Evolutionary conservation across 2,797 vertebrate genomes (phyloP), one percentile per base, ranked within the genome.

Genomic region (Coilia nasus): DNA sequence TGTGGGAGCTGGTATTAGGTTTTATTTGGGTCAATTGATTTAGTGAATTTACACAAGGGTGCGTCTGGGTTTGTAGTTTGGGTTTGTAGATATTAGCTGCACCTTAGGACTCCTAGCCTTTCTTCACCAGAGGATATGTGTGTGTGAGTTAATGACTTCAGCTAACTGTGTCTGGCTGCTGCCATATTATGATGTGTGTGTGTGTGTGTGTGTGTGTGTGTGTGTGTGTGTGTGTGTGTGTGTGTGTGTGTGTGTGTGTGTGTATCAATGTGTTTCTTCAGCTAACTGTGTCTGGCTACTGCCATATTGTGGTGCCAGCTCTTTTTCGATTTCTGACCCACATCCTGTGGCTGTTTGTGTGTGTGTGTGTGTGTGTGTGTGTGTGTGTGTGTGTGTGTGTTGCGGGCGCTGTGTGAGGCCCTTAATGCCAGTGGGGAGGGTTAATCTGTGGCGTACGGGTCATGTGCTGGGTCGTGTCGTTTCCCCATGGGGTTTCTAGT

Each of bases 401-500:
- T 46, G 17, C 28, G 64, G 3, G 67, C 25, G 31, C 67, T 15
- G 67, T 57, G 84, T 84, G 83, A 78, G 82, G 47, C 28, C 85
- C 85, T 83, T 75, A 78, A 71, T 71, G 25, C 0, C 31, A 84
- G 50, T 35, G 67, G 67, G 31, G 60, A 82, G 82, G 83, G 41
- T 85, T 50, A 86, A 81, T 71, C 85, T 84, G 82, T 64, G 78
- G 78, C 60, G 81, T 11, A 88, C 84, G 78, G 85, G 86, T 88
- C 88, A 89, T 84, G 84, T 89, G 84, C 81, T 85, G 25, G 62
- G 50, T 83, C 86, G 62, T 83, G 28, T 81, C 82, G 85, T 86
- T 83, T 86, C 89, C 89, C 60, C 80, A 35, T 83, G 83, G 86
- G 83, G 87, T 81, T 83, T 85, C 89, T 23, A 82, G 87, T 88